Evolutionary conservation across 1,140 invertebrate genomes (phyloP).

Genomic region (Marisa cornuarietis): DNA sequence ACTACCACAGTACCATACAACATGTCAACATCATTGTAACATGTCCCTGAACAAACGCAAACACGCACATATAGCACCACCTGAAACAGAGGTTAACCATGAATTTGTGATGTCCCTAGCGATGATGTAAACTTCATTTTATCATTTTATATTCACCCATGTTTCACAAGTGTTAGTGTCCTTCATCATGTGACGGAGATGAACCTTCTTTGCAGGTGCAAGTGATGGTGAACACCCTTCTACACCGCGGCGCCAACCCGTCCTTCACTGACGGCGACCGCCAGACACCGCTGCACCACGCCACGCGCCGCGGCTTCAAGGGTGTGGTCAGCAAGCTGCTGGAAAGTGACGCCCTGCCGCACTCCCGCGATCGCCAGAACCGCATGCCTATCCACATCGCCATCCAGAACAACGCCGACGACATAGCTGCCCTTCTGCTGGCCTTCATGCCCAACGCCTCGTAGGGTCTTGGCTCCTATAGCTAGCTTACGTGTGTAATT

Average conservation of each 20-base stretch:
- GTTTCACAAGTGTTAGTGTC: too few species aligned
- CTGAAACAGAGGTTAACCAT: too few species aligned
- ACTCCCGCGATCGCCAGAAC: slow-evolving; percentile 41
- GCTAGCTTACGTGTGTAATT: too few species aligned
- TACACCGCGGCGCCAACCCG: slow-evolving; percentile 53
- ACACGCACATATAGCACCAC: too few species aligned
- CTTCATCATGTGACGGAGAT: too few species aligned
- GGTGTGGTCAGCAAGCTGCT: slow-evolving; percentile 52
- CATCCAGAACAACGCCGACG: slow-evolving; percentile 45
- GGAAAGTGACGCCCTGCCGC: slow-evolving; percentile 51
- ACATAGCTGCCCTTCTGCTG: slow-evolving; percentile 48
- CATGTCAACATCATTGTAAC: too few species aligned
- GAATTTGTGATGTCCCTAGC: too few species aligned
- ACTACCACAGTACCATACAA: too few species aligned
- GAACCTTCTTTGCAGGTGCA: slow-evolving; percentile 39
- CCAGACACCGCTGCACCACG: slow-evolving; percentile 54
- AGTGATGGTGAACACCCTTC: slow-evolving; percentile 47
- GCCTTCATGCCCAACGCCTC: slow-evolving; percentile 48
- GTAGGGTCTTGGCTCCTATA: slow-evolving; percentile 32
- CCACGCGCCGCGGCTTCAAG: slow-evolving; percentile 48
- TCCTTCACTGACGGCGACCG: slow-evolving; percentile 38
- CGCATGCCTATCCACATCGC: slow-evolving; percentile 48
- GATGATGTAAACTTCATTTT: too few species aligned
- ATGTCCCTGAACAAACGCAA: too few species aligned
- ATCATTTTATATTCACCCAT: too few species aligned